Base-by-base conservation (phyloP, 2,797 vertebrate genomes). In the Falco cherrug region DNA sequence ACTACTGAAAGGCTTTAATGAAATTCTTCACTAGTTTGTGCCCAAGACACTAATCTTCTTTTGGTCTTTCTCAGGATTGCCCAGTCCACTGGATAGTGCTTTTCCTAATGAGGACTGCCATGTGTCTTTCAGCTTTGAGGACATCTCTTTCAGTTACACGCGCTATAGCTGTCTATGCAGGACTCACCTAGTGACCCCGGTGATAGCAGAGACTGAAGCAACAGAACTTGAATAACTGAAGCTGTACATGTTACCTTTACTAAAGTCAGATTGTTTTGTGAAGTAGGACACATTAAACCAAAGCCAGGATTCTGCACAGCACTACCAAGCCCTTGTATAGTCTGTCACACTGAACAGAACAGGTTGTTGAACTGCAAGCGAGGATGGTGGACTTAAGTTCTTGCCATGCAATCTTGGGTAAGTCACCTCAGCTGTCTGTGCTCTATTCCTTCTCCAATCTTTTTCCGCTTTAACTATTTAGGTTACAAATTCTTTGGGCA, bases 171-270 rank as follows among this genome's bases (percentile, higher is more conserved):
- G 24, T 16, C 41, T 37, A 25, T 51, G n/a, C 53, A 50, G 41
- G 24, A n/a, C 21, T 1, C 5, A 60, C 39, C 15, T 65, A 63
- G 18, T 13, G 22, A 45, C 10, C 37, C 0, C 0, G 6, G 1
- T 20, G 59, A 53, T 5, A 82, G 35, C 43, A 18, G 26, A 67
- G 56, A 39, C 16, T 24, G 16, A 94, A 68, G 20, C 43, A 39
- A 18, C 2, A 56, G 26, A 73, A 43, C 19, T 6, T 48, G 11
- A 87, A 31, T 20, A 53, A 35, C 47, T 80, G n/a, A 56, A 90
- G 25, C 19, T 60, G 16, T 25, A 19, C 9, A 5, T 3, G 5
- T 50, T 63, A 47, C 33, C 41, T 43, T 43, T 16, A 43, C 6
- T 43, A 43, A 43, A 43, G 41, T 43, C 41, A 43, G 41, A 16